phyloP scores from a whole-genome alignment of 2,888 invertebrate species.

The Drosophila anomalipes region DNA sequence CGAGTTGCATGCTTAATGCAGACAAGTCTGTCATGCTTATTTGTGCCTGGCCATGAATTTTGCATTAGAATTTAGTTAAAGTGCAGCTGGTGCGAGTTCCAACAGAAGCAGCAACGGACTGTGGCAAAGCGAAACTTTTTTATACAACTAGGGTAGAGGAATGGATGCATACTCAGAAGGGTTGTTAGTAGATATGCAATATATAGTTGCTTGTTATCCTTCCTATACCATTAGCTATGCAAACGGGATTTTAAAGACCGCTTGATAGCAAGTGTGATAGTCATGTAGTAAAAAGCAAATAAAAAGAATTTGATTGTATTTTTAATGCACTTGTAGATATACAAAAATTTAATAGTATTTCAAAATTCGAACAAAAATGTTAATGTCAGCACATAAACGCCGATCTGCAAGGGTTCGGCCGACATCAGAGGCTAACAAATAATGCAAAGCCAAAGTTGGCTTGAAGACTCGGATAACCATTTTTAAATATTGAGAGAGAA shows the following conservation, averaged over 20 bases:
- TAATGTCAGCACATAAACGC: background rate
- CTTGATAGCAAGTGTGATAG: conserved; percentile 1
- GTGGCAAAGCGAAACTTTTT: conserved; percentile 32
- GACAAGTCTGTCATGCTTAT: conserved; percentile 55
- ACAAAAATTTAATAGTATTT: background rate
- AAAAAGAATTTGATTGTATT: background rate
- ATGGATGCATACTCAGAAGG: background rate
- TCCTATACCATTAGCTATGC: conserved; percentile 25
- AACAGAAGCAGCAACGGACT: conserved; percentile 7
- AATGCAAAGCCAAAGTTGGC: background rate
- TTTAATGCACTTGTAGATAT: too few relatives aligned
- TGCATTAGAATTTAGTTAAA: conserved; percentile 80
- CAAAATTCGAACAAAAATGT: background rate
- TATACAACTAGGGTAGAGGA: conserved; percentile 12
- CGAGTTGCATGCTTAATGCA: conserved; percentile 69
- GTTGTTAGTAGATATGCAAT: conserved; percentile 24
- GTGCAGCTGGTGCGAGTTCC: conserved; percentile 74
- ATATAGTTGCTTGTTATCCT: background rate
- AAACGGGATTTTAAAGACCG: conserved; percentile 32
- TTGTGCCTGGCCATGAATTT: conserved; percentile 73
- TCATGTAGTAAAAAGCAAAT: background rate
- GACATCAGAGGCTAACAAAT: background rate
- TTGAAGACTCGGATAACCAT: background rate
- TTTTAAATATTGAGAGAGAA: too few relatives aligned
- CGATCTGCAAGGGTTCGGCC: background rate